These are phyloP conservation scores for Hyperoplus lanceolatus DNA, from an alignment of 2,797 vertebrate species.

Conservation along the genomic window DNA sequence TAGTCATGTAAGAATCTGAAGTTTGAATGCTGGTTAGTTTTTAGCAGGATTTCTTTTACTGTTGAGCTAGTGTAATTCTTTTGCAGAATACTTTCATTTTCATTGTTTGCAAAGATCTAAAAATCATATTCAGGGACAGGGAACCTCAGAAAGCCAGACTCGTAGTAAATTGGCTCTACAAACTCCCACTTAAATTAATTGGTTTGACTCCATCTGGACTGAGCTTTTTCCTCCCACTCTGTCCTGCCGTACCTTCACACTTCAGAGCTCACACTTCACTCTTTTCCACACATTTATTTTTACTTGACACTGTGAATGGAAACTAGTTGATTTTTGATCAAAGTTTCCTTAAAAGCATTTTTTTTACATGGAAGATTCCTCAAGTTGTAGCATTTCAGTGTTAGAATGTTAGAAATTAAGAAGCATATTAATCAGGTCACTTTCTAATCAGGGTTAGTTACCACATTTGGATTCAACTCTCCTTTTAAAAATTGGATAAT, in stretches of 20 bases:
- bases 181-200: slow-evolving; percentile 35
- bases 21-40: not conserved
- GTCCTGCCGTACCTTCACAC: slow-evolving; percentile 62
- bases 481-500: slow-evolving; percentile 67
- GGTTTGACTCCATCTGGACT: slow-evolving; percentile 66
- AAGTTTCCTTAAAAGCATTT: slow-evolving; percentile 15
- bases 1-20: not conserved
- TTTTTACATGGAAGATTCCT: slow-evolving; percentile 1
- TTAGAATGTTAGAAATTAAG: not conserved
- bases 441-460: slow-evolving; percentile 29
- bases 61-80: not conserved
- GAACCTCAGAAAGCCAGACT: slow-evolving; percentile 22
- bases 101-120: slow-evolving; percentile 4
- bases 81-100: slow-evolving; percentile 1
- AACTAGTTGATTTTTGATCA: slow-evolving; percentile 21
- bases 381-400: slow-evolving; percentile 1
- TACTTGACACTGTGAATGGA: slow-evolving; percentile 47
- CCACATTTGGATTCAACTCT: slow-evolving; percentile 16
- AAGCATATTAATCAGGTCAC: slow-evolving; percentile 33
- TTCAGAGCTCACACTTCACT: slow-evolving; percentile 61
- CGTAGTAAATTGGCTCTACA: slow-evolving; percentile 38
- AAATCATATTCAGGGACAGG: slow-evolving; percentile 11
- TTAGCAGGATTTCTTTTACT: not conserved
- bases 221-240: slow-evolving; percentile 41
- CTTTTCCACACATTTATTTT: slow-evolving; percentile 66